phyloP scores from a whole-genome alignment of 1,140 invertebrate species.

The Diabrotica virgifera region DNA sequence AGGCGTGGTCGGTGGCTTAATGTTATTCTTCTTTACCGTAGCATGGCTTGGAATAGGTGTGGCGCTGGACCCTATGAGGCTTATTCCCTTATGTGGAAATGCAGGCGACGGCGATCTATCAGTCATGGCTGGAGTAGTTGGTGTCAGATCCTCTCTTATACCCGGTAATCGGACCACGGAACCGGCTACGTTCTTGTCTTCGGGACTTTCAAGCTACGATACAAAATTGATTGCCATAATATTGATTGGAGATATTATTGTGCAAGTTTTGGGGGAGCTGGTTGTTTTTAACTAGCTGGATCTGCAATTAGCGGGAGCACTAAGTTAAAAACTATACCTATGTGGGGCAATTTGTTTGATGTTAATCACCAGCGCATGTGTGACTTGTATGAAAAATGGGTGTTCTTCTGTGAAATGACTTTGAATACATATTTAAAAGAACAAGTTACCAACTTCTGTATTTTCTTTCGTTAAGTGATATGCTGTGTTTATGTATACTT shows the following conservation, averaged over 20 bases:
- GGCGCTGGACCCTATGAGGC: constrained; percentile 35
- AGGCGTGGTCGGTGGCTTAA: constrained; percentile 71
- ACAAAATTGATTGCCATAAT: neutral
- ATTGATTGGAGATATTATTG: neutral
- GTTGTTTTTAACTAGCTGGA: neutral
- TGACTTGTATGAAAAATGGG: too few relatives aligned
- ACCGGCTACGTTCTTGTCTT: constrained; percentile 52
- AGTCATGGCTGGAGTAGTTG: constrained; percentile 48
- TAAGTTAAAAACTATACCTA: too few relatives aligned
- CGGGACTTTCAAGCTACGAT: constrained; percentile 58
- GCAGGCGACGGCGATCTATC: constrained; percentile 12
- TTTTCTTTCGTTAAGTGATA: too few relatives aligned
- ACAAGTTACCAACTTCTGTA: too few relatives aligned
- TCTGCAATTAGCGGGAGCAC: too few relatives aligned
- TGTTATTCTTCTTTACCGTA: constrained; percentile 21
- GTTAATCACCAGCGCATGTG: too few relatives aligned
- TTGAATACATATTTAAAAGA: too few relatives aligned
- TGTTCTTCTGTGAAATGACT: too few relatives aligned
- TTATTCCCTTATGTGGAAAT: constrained; percentile 35
- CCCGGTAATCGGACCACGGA: constrained; percentile 60
- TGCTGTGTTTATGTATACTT: too few relatives aligned
- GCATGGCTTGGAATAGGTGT: constrained; percentile 43
- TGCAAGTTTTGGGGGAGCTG: neutral
- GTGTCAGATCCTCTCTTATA: constrained; percentile 62
- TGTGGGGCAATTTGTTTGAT: too few relatives aligned